Conservation (phyloP, 2,888 invertebrate species). For the Theretra japonica region DNA sequence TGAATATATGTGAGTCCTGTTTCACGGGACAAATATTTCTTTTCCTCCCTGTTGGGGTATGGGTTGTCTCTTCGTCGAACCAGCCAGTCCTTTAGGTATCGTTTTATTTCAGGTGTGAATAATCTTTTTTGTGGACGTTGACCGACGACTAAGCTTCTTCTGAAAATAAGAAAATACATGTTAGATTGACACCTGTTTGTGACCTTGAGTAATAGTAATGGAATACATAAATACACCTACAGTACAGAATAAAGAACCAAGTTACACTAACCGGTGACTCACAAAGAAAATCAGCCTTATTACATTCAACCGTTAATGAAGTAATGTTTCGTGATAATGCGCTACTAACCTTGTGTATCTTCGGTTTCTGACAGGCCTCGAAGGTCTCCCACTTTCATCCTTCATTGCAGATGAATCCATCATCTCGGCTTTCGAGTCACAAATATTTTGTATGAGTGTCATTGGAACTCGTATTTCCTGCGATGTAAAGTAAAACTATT, state of each 20-base stretch:
- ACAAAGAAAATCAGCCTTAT: conserved; percentile 72
- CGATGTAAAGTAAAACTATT: conserved; percentile 38
- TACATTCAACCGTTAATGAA: conserved; percentile 57
- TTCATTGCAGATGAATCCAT: conserved; percentile 72
- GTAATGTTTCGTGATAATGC: conserved; percentile 67
- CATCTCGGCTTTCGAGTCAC: conserved; percentile 56
- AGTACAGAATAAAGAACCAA: conserved; percentile 30
- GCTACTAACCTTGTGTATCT: conserved; percentile 88
- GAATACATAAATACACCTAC: neutral
- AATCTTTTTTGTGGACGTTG: conserved; percentile 88
- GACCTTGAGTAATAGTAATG: conserved; percentile 12
- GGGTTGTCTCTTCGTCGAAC: conserved; percentile 90
- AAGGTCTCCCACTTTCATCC: conserved; percentile 78
- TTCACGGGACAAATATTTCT: conserved; percentile 88
- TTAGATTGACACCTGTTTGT: neutral
- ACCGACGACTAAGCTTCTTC: conserved; percentile 84
- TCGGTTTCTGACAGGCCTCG: conserved; percentile 88
- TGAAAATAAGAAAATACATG: conserved; percentile 54
- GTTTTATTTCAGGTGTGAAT: conserved; percentile 92
- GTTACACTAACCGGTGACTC: conserved; percentile 59
- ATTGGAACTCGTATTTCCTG: conserved; percentile 57
- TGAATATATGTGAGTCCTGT: conserved; percentile 92
- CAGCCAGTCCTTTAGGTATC: conserved; percentile 91
- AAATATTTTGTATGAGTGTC: conserved; percentile 71
- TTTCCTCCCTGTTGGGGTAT: conserved; percentile 91